Evolutionary conservation across 2,888 invertebrate genomes (phyloP).

Genomic region (Volucella zonaria): DNA sequence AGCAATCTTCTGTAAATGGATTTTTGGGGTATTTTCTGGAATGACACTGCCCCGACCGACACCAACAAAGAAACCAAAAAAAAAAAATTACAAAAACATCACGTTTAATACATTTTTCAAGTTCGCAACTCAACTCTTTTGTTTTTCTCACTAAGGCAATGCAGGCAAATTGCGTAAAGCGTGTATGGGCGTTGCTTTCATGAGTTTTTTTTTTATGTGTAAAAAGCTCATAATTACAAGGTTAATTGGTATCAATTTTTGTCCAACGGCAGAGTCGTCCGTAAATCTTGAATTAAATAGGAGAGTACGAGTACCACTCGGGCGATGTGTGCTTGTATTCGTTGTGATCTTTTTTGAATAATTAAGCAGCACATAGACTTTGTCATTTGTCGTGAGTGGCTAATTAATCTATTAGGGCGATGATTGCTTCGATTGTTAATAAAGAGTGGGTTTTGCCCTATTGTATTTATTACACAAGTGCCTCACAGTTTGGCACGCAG

Average conservation of each 20-base stretch:
- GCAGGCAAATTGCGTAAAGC: slow-evolving; percentile 49
- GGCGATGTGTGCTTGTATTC: not conserved
- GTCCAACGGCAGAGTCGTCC: slow-evolving; percentile 18
- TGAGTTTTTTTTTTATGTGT: slow-evolving; percentile 18
- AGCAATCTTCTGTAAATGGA: slow-evolving; percentile 29
- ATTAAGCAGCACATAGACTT: slow-evolving; percentile 24
- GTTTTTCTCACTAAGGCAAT: slow-evolving; percentile 22
- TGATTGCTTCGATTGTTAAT: slow-evolving; percentile 54
- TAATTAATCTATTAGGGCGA: slow-evolving; percentile 55
- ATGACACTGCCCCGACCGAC: not conserved
- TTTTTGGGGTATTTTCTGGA: slow-evolving; percentile 4
- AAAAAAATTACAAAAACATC: slow-evolving; percentile 2
- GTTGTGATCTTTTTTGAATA: slow-evolving; percentile 19
- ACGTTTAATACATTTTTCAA: slow-evolving; percentile 45
- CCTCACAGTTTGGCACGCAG: slow-evolving; percentile 24
- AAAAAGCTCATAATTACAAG: slow-evolving; percentile 54
- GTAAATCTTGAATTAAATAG: slow-evolving; percentile 5
- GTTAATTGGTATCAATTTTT: slow-evolving; percentile 47
- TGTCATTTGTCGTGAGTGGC: slow-evolving; percentile 31
- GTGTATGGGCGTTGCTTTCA: not conserved
- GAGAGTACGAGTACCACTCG: not conserved
- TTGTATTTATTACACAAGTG: slow-evolving; percentile 41
- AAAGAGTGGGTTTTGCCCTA: slow-evolving; percentile 41
- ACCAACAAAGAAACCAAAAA: not conserved
- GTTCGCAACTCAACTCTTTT: slow-evolving; percentile 62